These are phyloP conservation scores for Tetragonula carbonaria DNA, from an alignment of 2,888 invertebrate species.

Conservation along the genomic window DNA sequence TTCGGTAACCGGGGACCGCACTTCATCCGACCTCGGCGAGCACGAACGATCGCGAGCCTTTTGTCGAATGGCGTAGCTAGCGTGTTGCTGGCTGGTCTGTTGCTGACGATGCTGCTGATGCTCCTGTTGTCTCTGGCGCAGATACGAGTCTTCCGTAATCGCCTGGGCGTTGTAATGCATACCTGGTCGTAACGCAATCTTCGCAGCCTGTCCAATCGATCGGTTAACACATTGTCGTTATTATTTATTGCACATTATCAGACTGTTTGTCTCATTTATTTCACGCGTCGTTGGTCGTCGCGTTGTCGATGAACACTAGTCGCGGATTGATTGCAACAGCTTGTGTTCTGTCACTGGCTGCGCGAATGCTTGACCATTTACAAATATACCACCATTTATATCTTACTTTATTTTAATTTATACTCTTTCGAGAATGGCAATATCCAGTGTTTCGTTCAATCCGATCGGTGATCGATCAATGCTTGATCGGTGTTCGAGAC, in stretches of 20 bases:
- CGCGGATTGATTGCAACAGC: too few relatives aligned
- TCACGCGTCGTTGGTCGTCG: too few relatives aligned
- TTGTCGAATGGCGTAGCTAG: conserved; percentile 63
- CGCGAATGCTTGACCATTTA: background rate
- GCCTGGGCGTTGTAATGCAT: conserved; percentile 80
- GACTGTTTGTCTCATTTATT: too few relatives aligned
- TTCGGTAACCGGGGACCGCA: conserved; percentile 62
- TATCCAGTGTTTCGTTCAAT: background rate
- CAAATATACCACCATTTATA: background rate
- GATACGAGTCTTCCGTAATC: conserved; percentile 72
- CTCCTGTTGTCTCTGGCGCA: conserved; percentile 64
- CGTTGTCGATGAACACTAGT: too few relatives aligned
- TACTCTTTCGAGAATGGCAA: too few relatives aligned
- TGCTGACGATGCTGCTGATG: conserved; percentile 6
- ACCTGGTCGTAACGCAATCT: conserved; percentile 61
- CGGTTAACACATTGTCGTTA: conserved; percentile 6
- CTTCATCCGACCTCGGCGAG: conserved; percentile 72
- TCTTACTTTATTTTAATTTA: too few relatives aligned
- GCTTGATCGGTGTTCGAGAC: too few relatives aligned
- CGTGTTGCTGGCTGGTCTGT: background rate
- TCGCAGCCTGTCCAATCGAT: conserved; percentile 50
- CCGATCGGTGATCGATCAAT: conserved; percentile 6
- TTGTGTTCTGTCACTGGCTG: background rate
- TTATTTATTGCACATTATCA: too few relatives aligned
- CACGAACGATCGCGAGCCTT: conserved; percentile 70